These are phyloP conservation scores for Fragum whitleyi DNA, from an alignment of 2,888 invertebrate species.

Conservation along the genomic window DNA sequence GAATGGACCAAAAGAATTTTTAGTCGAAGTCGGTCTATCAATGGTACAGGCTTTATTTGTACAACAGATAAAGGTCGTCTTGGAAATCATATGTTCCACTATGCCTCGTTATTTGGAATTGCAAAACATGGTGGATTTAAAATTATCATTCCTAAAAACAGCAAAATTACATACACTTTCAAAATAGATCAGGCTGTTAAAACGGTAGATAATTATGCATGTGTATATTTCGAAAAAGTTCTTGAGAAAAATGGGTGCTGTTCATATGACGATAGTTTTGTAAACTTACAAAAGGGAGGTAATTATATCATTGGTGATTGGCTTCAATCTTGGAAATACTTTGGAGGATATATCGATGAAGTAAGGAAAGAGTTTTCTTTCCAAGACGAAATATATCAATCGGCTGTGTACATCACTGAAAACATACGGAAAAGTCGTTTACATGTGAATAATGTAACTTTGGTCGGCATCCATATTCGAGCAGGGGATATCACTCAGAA, in stretches of 20 bases:
- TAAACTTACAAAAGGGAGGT: background rate
- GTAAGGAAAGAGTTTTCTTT: conserved; percentile 5
- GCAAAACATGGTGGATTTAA: background rate
- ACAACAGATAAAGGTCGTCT: background rate
- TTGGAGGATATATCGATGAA: background rate
- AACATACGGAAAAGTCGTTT: background rate
- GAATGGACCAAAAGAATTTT: background rate
- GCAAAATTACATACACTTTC: background rate
- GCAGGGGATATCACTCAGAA: background rate
- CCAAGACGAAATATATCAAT: background rate
- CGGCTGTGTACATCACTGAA: background rate
- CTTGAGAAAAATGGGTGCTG: background rate
- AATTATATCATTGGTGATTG: conserved; percentile 11
- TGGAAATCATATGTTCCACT: conserved; percentile 18
- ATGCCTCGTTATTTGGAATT: conserved; percentile 14
- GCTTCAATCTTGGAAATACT: conserved; percentile 26
- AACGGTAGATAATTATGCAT: background rate
- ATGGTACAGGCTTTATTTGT: background rate
- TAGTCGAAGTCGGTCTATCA: too few species aligned
- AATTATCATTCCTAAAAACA: background rate
- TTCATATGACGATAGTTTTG: background rate
- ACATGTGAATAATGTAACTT: background rate
- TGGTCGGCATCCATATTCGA: conserved; percentile 18
- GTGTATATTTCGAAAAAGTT: conserved; percentile 1
- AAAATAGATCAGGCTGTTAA: background rate